Evolutionary conservation across 2,113 vertebrate genomes (phyloP).

Genomic region (Pterocles orientalis): DNA sequence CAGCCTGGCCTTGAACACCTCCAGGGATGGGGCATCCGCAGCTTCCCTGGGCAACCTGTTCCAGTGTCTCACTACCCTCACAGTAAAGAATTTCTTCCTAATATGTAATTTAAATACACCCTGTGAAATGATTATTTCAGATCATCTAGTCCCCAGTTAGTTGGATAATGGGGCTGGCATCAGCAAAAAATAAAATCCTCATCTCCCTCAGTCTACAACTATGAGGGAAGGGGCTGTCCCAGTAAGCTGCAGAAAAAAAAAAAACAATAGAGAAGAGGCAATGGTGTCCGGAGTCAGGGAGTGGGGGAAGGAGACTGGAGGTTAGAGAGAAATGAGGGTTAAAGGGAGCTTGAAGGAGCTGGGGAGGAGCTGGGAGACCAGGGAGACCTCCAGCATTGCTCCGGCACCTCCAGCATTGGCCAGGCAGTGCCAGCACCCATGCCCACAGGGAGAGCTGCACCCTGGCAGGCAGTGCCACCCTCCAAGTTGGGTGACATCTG

Average conservation of each 20-base stretch:
- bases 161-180: background rate
- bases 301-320: background rate
- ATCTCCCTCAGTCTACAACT: accelerated
- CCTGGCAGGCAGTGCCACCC: accelerated
- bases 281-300: background rate
- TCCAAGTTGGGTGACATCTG: background rate
- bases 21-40: too few species aligned
- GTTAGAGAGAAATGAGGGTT: background rate
- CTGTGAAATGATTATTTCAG: background rate
- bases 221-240: background rate
- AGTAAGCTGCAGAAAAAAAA: background rate
- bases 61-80: too few species aligned
- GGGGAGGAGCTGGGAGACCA: background rate
- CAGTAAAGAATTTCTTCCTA: too few species aligned
- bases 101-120: too few species aligned
- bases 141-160: background rate
- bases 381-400: background rate
- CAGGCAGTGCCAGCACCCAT: background rate
- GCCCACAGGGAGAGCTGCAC: background rate
- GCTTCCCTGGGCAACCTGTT: too few species aligned
- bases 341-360: background rate
- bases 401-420: background rate
- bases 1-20: too few species aligned
- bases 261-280: background rate
- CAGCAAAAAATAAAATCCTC: background rate